Base-by-base conservation (phyloP, 2,797 vertebrate genomes). In the Chloroceryle amazona region DNA sequence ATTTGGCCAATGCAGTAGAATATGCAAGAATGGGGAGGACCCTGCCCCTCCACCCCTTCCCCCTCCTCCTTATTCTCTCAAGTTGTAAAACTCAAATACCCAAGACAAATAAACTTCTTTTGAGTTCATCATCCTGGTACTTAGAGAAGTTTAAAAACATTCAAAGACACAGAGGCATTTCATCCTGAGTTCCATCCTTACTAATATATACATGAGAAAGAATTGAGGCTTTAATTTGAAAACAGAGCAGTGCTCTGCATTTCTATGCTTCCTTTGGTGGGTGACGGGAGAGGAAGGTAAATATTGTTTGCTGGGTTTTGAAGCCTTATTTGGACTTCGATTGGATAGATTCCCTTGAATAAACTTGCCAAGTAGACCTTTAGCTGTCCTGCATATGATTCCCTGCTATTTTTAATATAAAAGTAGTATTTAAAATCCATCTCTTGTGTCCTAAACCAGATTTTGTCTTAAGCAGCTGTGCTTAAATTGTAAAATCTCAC, bases 401-500 rank as follows among this genome's bases (percentile, higher is more conserved):
- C 78, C 70, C 66, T 92, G 94, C 65, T 96, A 96, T 93, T 97
- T 97, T 96, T 85, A 98, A 97, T 96, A 96, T 85, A 96, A 96
- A 96, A 91, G 94, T 57, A 96, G 79, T 84, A 96, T 97, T 98
- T 97, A 75, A 97, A 98, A 97, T 96, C 93, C 86, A 97, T 96
- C 89, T 91, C 84, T 95, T 55, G 86, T 96, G 70, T 98, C 93
- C 96, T 93, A 95, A 96, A 96, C 90, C 97, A 97, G 97, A 96
- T 98, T 97, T 93, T 95, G 91, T 96, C 81, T 84, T 83, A 94
- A 96, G 91, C 98, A 98, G 97, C 97, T 98, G 98, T 75, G 96
- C 94, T 76, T 87, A 94, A 98, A 98, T 96, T 98, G 98, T 97
- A 98, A 98, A 98, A 98, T 97, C 97, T 98, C 97, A 98, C 98